phyloP scores from a whole-genome alignment of 2,113 vertebrate species.

The Tichodroma muraria region DNA sequence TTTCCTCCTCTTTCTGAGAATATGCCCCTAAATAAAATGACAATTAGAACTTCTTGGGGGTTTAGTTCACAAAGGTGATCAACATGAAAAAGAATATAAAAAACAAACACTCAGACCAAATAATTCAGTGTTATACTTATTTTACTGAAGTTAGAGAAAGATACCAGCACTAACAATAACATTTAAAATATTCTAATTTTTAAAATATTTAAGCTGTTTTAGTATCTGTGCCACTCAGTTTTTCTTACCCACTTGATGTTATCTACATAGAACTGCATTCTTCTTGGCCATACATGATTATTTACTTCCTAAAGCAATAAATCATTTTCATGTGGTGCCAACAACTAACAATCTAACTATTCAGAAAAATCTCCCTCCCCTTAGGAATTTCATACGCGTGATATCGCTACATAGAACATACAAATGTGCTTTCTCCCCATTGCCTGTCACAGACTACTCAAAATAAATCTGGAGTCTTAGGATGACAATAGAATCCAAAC shows the following conservation, averaged over 20 bases:
- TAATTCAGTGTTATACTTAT: not conserved
- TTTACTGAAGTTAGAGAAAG: not conserved
- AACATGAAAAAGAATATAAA: not conserved
- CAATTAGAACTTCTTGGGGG: not conserved
- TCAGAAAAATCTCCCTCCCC: not conserved
- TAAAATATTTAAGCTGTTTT: not conserved
- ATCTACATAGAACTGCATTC: not conserved
- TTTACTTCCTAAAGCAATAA: not conserved
- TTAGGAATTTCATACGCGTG: not conserved
- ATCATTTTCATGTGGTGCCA: not conserved
- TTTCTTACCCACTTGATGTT: not conserved
- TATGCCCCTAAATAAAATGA: not conserved
- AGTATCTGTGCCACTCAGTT: not conserved
- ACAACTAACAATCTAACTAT: not conserved
- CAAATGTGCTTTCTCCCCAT: not conserved
- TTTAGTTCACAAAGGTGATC: not conserved
- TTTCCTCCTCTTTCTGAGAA: not conserved
- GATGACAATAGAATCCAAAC: not conserved
- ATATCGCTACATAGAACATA: not conserved
- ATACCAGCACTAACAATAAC: not conserved
- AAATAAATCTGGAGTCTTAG: not conserved
- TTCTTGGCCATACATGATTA: not conserved
- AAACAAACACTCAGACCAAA: fast-evolving
- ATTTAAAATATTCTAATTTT: not conserved
- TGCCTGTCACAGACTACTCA: not conserved